phyloP scores from a whole-genome alignment of 1,140 invertebrate genomes.

The Drosophila ironensis region DNA sequence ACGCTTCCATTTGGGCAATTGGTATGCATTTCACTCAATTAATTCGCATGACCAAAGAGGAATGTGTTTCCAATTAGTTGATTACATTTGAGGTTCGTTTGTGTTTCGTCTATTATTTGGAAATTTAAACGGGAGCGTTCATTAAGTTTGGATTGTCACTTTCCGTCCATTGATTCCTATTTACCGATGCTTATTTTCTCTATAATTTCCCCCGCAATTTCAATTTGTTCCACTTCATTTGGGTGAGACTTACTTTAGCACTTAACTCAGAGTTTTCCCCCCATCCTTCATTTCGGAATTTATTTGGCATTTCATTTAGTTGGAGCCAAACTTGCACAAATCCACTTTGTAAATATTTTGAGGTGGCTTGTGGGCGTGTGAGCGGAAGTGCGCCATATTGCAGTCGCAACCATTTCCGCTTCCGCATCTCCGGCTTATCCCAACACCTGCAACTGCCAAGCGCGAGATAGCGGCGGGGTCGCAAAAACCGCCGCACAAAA shows the following conservation, averaged over 20 bases:
- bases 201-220: neutral
- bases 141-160: neutral
- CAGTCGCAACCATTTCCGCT: constrained; percentile 34
- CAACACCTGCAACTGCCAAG: constrained; percentile 47
- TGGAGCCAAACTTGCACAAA: constrained; percentile 57
- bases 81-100: constrained; percentile 1
- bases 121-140: neutral
- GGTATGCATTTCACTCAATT: neutral
- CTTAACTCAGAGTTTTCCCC: constrained; percentile 9
- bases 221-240: constrained; percentile 38
- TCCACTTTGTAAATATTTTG: constrained; percentile 73
- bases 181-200: neutral
- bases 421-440: constrained; percentile 19
- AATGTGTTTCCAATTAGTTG: constrained; percentile 5
- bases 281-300: constrained; percentile 56
- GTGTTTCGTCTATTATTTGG: too few species aligned
- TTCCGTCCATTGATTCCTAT: neutral
- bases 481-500: constrained; percentile 58
- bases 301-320: constrained; percentile 60
- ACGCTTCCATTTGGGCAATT: neutral
- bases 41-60: neutral
- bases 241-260: constrained; percentile 17
- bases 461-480: constrained; percentile 29
- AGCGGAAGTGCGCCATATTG: constrained; percentile 39
- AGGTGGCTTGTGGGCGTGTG: neutral